Percentiles rank a stretch among this genome's conserved stretches.
Conservation (phyloP, 30 jellyfish, hydroid and myxozoan genomes). For the Turritopsis rubra region DNA sequence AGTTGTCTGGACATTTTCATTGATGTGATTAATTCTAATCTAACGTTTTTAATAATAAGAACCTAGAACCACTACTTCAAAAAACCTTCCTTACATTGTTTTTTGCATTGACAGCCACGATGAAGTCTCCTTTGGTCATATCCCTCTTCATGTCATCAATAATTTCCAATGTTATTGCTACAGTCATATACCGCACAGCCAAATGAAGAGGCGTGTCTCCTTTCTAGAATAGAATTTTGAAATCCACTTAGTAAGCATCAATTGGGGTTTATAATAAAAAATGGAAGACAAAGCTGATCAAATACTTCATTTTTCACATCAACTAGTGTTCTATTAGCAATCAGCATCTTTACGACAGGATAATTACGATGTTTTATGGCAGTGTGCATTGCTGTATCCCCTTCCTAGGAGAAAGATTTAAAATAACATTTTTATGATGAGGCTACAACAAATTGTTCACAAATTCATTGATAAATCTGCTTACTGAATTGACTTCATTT, state of each 20-base stretch:
- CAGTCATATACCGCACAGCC: constrained; percentile 60
- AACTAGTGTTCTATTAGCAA: constrained; percentile 53
- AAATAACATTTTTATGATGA: neutral
- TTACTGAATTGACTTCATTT: constrained; percentile 36
- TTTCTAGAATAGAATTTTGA: constrained; percentile 41
- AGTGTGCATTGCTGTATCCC: constrained; percentile 70
- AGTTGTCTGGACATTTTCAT: neutral
- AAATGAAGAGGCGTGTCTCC: constrained; percentile 90
- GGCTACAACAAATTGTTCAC: neutral
- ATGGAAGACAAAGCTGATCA: neutral
- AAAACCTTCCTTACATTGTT: constrained; percentile 40
- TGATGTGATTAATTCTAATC: neutral
- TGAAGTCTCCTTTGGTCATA: constrained; percentile 16
- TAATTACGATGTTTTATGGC: constrained; percentile 64
- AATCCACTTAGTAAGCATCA: neutral
- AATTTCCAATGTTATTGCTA: constrained; percentile 67
- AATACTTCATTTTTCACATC: constrained; percentile 1
- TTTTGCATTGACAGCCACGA: constrained; percentile 35
- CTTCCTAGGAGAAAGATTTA: constrained; percentile 32
- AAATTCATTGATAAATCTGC: neutral
- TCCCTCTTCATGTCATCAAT: constrained; percentile 61
- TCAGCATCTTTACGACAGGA: constrained; percentile 55
- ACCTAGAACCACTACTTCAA: neutral
- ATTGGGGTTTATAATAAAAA: neutral
- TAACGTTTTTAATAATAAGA: neutral